A percentile compares a stretch with the other conserved stretches of the same genome.
These are phyloP conservation scores for Brachyhypopomus gauderio DNA, from an alignment of 2,113 vertebrate species.

Conservation along the genomic window DNA sequence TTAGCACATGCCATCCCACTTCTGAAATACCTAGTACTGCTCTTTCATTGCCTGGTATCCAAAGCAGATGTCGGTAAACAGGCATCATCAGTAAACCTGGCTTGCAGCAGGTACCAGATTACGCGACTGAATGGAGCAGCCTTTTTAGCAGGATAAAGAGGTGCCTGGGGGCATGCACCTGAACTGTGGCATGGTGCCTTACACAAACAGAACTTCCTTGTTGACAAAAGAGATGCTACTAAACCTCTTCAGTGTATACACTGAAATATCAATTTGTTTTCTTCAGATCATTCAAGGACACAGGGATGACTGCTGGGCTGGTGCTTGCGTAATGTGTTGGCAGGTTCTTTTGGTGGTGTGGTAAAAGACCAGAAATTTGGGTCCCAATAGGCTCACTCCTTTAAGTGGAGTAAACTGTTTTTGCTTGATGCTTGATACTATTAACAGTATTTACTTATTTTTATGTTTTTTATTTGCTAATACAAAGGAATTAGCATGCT, in stretches of 20 bases:
- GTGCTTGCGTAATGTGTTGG: conserved; percentile 22
- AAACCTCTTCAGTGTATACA: conserved; percentile 44
- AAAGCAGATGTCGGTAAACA: conserved; percentile 75
- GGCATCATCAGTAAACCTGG: conserved; percentile 75
- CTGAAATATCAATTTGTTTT: conserved; percentile 19
- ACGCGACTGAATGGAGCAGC: conserved; percentile 70
- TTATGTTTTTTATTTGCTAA: conserved; percentile 10
- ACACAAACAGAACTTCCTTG: conserved; percentile 54
- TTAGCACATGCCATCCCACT: conserved; percentile 50
- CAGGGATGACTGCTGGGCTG: conserved; percentile 33
- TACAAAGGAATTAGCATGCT: conserved; percentile 28
- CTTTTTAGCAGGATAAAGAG: conserved; percentile 68
- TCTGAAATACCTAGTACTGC: conserved; percentile 56
- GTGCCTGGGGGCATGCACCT: conserved; percentile 84
- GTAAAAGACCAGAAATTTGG: conserved; percentile 2
- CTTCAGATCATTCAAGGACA: conserved; percentile 47
- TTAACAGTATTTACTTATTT: conserved; percentile 32
- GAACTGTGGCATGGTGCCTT: conserved; percentile 73
- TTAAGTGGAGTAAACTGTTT: conserved; percentile 1
- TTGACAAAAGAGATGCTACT: conserved; percentile 29
- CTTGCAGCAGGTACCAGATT: conserved; percentile 77
- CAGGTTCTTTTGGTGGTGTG: neutral
- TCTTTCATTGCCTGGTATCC: conserved; percentile 72
- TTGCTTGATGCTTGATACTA: conserved; percentile 24
- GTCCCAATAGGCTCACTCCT: neutral